phyloP scores from a whole-genome alignment of 2,113 vertebrate species.

The Pimephales promelas region DNA sequence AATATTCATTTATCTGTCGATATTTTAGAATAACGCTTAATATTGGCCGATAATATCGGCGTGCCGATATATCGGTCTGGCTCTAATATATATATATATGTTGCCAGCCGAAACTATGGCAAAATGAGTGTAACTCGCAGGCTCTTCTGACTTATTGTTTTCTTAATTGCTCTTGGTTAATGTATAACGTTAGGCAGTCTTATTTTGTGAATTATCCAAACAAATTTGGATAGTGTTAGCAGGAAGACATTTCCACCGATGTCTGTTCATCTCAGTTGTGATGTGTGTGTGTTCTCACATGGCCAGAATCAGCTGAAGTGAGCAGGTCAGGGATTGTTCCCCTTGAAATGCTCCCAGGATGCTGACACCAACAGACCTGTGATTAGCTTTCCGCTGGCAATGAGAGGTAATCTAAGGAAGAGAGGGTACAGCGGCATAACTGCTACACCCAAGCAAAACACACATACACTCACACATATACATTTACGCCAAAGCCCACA shows the following conservation, averaged over 20 bases:
- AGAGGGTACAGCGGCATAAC: constrained; percentile 51
- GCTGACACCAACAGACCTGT: constrained; percentile 46
- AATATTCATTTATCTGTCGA: no score
- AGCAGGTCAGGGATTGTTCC: constrained; percentile 45
- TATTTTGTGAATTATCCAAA: not conserved
- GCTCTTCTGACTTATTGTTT: not conserved
- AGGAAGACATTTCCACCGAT: constrained; percentile 20
- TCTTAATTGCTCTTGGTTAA: not conserved
- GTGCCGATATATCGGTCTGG: no score
- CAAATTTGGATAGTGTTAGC: not conserved
- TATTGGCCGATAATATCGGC: no score
- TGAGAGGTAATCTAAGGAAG: constrained; percentile 68
- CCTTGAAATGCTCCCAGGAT: constrained; percentile 50
- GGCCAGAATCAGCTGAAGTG: constrained; percentile 39
- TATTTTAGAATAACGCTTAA: no score
- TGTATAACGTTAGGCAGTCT: not conserved
- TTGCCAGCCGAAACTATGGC: not conserved
- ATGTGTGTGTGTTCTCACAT: not conserved
- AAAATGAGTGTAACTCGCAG: not conserved
- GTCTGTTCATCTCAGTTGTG: not conserved
- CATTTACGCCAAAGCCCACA: not conserved
- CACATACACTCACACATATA: not conserved
- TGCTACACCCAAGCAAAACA: not conserved
- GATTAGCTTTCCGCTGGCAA: constrained; percentile 60
- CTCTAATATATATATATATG: no score